Percentiles rank a stretch among this genome's conserved stretches.
phyloP scores from a whole-genome alignment of 1,140 invertebrate genomes.

The Archegozetes longisetosus region DNA sequence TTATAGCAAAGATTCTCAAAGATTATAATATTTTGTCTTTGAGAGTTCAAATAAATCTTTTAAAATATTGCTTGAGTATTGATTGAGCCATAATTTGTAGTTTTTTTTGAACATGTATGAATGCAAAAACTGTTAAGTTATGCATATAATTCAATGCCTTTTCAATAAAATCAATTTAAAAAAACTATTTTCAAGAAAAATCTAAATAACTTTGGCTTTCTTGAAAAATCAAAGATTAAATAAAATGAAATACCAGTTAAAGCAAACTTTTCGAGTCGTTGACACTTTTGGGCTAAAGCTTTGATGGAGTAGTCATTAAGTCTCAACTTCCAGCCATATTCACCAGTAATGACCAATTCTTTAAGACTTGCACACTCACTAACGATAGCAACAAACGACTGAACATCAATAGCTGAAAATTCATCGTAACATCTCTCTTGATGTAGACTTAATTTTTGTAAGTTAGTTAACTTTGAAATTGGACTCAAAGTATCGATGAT shows the following conservation, averaged over 20 bases:
- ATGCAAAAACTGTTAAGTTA: no score
- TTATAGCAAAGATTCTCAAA: no score
- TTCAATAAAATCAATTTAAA: no score
- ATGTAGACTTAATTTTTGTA: not conserved
- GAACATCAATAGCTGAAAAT: not conserved
- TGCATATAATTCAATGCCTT: no score
- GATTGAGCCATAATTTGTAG: no score
- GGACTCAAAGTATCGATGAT: not conserved
- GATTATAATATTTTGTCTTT: no score
- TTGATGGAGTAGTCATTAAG: not conserved
- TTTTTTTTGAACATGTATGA: no score
- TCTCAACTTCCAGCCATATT: constrained; percentile 4
- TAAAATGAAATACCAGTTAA: not conserved
- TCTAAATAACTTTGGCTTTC: no score
- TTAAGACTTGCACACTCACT: not conserved
- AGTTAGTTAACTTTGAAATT: not conserved
- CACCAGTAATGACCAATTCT: not conserved
- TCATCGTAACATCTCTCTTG: constrained; percentile 10
- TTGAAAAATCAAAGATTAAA: no score
- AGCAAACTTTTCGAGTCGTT: not conserved
- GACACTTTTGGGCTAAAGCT: not conserved
- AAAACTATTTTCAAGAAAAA: no score
- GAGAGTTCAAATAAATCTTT: no score
- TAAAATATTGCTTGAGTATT: no score
- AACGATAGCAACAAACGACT: not conserved